phyloP scores from a whole-genome alignment of 1,140 invertebrate genomes.

The Physella acuta region DNA sequence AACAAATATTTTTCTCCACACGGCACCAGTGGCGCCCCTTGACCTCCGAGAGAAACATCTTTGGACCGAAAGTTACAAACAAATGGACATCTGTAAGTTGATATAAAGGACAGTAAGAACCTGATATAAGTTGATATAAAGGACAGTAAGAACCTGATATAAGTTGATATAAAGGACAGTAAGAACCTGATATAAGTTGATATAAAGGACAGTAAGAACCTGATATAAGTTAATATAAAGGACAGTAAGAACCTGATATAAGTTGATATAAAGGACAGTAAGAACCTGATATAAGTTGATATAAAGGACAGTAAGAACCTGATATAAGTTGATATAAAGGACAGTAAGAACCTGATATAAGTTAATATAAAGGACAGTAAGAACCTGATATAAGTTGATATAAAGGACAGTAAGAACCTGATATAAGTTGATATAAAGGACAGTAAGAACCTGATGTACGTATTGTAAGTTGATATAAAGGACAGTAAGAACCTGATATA shows the following conservation, averaged over 20 bases:
- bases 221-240: slow-evolving; percentile 40
- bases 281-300: slow-evolving; percentile 37
- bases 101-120: too few species aligned
- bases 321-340: slow-evolving; percentile 41
- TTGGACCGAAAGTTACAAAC: slow-evolving; percentile 33
- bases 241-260: slow-evolving; percentile 36
- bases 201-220: slow-evolving; percentile 34
- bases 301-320: slow-evolving; percentile 35
- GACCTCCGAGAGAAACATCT: slow-evolving; percentile 53
- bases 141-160: slow-evolving; percentile 36
- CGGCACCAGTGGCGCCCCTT: slow-evolving; percentile 54
- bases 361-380: slow-evolving; percentile 36
- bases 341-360: slow-evolving; percentile 35
- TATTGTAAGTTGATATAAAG: too few species aligned
- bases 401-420: slow-evolving; percentile 32
- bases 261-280: slow-evolving; percentile 34
- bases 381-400: slow-evolving; percentile 38
- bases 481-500: slow-evolving; percentile 36
- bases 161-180: slow-evolving; percentile 35
- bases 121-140: slow-evolving; percentile 40
- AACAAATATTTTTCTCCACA: slow-evolving; percentile 50
- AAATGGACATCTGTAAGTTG: slow-evolving; percentile 17
- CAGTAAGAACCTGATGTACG: slow-evolving; percentile 36
- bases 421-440: slow-evolving; percentile 42
- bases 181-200: slow-evolving; percentile 38